A percentile compares a stretch with the other conserved stretches of the same genome.
Conservation (phyloP, 2,113 vertebrate genomes). For the Excalfactoria chinensis region DNA sequence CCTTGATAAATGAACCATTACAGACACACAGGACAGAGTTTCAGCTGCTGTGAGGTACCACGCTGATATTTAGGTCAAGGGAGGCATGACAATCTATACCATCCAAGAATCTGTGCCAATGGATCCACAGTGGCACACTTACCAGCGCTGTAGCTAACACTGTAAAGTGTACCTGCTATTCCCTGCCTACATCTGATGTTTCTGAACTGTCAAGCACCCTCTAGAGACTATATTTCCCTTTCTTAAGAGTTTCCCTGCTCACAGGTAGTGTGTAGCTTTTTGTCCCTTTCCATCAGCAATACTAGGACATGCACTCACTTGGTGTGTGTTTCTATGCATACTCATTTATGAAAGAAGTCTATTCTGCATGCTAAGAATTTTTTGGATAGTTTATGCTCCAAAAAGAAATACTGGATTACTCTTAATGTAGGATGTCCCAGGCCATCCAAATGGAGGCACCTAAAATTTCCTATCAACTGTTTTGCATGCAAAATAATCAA, state of each 20-base stretch:
- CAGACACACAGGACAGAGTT: neutral
- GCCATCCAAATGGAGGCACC: neutral
- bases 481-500: conserved; percentile 20
- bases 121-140: neutral
- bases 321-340: neutral
- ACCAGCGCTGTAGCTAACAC: neutral
- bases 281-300: neutral
- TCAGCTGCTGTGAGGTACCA: neutral
- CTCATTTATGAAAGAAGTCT: neutral
- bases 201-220: conserved; percentile 18
- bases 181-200: neutral
- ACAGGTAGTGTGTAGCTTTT: neutral
- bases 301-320: neutral
- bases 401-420: neutral
- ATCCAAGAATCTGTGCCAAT: neutral
- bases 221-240: neutral
- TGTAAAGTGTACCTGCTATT: neutral
- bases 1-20: neutral
- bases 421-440: conserved; percentile 18
- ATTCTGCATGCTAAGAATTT: neutral
- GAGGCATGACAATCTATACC: neutral
- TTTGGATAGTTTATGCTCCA: neutral
- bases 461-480: conserved; percentile 6
- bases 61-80: neutral
- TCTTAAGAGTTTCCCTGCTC: conserved; percentile 6